Base-by-base conservation (phyloP, 2,797 vertebrate species). In the Synanceia verrucosa region DNA sequence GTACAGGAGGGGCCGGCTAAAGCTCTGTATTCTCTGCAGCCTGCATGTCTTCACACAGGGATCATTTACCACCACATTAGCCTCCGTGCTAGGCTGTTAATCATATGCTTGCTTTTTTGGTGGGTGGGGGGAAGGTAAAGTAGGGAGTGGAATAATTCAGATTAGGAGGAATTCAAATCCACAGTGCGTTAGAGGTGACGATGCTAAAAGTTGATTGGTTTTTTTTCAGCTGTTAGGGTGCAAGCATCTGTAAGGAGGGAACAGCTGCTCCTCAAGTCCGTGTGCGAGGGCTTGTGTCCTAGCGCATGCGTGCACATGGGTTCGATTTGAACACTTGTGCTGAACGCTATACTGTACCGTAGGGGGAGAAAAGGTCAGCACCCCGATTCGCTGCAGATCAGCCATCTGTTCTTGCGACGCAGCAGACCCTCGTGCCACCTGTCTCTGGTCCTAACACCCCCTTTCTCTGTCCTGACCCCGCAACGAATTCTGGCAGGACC, bases 351-450 rank as follows among this genome's bases (percentile, higher is more conserved):
- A 77, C 78, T 82, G 78, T 83, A 80, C 78, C 21, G 36, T 12
- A 21, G 78, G 81, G 72, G 79, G 74, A 81, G 79, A 76, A 77
- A 89, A 88, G 92, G 89, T 91, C 88, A 86, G 74, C 66, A 24
- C 55, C 71, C 58, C 10, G 44, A 77, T 84, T 86, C 78, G 53
- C 59, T 46, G 83, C 86, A 74, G 84, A 86, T 71, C 77, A 67
- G 85, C 92, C 92, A 91, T 91, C 92, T 93, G 91, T 78, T 88
- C 73, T 47, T 70, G 73, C 53, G 58, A 50, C 74, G 13, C 78
- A 39, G 59, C 23, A 37, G 65, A 71, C 23, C 76, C 72, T 67
- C n/a, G 41, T 69, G 70, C 89, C 92, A 89, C 91, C 89, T 88
- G 89, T 84, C 86, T 75, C 84, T 79, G 63, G 23, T 73, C 68